Percentiles rank a stretch among this genome's conserved stretches.
phyloP scores from a whole-genome alignment of 2,888 invertebrate genomes.

The Palloptera scutellata region DNA sequence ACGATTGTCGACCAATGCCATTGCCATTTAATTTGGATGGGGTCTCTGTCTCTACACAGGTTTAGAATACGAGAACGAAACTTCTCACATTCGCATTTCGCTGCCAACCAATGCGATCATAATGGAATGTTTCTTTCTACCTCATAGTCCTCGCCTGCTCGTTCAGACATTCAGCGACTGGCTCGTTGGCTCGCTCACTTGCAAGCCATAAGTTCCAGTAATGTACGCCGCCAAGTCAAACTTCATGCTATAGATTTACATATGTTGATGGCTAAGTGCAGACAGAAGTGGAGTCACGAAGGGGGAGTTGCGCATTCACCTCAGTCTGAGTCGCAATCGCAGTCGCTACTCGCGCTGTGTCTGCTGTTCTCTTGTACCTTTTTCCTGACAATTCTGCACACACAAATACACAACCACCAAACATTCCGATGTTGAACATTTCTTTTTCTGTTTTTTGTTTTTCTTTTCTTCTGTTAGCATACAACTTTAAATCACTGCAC shows the following conservation, averaged over 20 bases:
- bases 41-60: constrained; percentile 5
- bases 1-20: not conserved
- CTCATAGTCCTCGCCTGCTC: constrained; percentile 11
- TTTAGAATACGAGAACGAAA: constrained; percentile 11
- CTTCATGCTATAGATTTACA: constrained; percentile 26
- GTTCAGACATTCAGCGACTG: too few relatives aligned
- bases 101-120: constrained; percentile 10
- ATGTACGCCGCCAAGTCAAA: constrained; percentile 18
- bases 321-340: too few relatives aligned
- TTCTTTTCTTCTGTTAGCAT: too few relatives aligned
- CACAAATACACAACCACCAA: not conserved
- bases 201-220: constrained; percentile 19
- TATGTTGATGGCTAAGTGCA: not conserved
- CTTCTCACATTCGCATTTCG: not conserved
- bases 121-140: constrained; percentile 20
- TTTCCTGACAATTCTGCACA: not conserved
- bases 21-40: constrained; percentile 22
- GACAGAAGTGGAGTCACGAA: not conserved
- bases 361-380: not conserved
- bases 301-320: not conserved
- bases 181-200: too few relatives aligned
- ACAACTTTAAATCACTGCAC: constrained; percentile 40
- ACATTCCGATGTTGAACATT: too few relatives aligned
- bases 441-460: too few relatives aligned
- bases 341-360: not conserved